phyloP scores from a whole-genome alignment of 1,140 invertebrate genomes.

The Drosophila burlai region DNA sequence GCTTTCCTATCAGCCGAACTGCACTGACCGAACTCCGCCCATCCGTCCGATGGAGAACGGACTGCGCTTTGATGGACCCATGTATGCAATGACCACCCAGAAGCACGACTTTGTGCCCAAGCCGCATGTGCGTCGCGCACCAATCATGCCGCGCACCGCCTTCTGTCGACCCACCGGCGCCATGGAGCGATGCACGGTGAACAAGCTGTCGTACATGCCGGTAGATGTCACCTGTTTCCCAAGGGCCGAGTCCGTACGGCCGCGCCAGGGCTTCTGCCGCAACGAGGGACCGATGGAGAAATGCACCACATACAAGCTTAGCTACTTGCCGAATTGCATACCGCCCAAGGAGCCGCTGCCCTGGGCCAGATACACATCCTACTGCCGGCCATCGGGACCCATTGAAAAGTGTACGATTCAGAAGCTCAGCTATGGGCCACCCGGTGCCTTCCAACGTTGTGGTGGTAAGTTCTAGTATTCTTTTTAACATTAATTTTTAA shows the following conservation, averaged over 20 bases:
- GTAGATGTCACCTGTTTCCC: conserved; percentile 84
- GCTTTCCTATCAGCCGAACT: conserved; percentile 87
- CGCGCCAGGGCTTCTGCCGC: conserved; percentile 62
- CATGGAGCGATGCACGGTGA: conserved; percentile 86
- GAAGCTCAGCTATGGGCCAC: conserved; percentile 87
- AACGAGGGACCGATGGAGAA: conserved; percentile 85
- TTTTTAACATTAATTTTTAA: too few species aligned
- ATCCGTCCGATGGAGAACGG: conserved; percentile 80
- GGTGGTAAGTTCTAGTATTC: conserved; percentile 61
- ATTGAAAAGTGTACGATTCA: conserved; percentile 86
- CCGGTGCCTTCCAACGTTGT: conserved; percentile 76
- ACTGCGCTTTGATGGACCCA: conserved; percentile 87
- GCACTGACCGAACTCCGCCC: conserved; percentile 79
- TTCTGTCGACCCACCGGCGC: conserved; percentile 86
- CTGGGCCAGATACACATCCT: conserved; percentile 85
- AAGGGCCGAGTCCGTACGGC: conserved; percentile 53
- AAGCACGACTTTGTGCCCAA: conserved; percentile 91
- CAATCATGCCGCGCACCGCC: conserved; percentile 86
- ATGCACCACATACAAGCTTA: conserved; percentile 86
- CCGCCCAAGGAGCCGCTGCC: conserved; percentile 85
- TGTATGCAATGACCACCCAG: conserved; percentile 90
- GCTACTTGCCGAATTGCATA: conserved; percentile 86
- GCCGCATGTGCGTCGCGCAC: conserved; percentile 85
- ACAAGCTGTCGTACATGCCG: conserved; percentile 86
- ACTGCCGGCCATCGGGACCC: conserved; percentile 84